Base-by-base conservation (phyloP, 1,140 invertebrate species). In the Drosophila guanche region DNA sequence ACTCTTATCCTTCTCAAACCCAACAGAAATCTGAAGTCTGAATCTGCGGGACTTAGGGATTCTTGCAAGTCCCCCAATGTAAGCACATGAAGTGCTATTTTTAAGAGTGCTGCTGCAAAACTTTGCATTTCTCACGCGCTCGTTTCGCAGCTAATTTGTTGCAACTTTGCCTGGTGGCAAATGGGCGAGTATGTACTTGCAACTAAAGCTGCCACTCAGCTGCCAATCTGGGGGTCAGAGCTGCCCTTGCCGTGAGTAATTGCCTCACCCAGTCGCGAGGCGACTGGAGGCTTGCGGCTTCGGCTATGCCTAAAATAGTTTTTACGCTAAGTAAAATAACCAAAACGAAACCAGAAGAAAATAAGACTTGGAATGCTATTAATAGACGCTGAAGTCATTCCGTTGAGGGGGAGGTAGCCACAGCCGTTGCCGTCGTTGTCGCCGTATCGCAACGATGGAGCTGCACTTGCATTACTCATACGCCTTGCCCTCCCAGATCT, bases 161-260 rank as follows among this genome's bases (percentile, higher is more conserved):
- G 80, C 80, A 84, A 74, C 69, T 84, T 83, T 75, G 52, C 33
- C 51, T 63, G 47, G 60, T 8, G 3, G 23, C 0, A 2, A 4
- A 25, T 5, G 22, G 14, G 22, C 29, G 42, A 10, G 2, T 45
- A 45, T 25, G 43, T 27, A 29, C 43, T 48, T 45, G 51, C 8
- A n/a, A 46, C 47, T 33, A 8, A 50, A 62, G 45, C 29, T 54
- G 52, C 37, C 40, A 42, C 55, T 50, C 29, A 48, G 33, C 33
- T 71, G 53, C 33, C 55, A 68, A 47, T 25, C 33, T 42, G 46
- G 48, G 54, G 23, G 61, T 67, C 61, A 29, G 46, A 53, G 59
- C 57, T 84, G 81, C 81, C 81, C 81, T 86, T 86, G 81, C 74
- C 69, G 72, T 86, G 81, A 86, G 65, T 86, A 85, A 86, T 81